Base-by-base conservation (phyloP, 2,113 vertebrate species). In the Phainopepla nitens region DNA sequence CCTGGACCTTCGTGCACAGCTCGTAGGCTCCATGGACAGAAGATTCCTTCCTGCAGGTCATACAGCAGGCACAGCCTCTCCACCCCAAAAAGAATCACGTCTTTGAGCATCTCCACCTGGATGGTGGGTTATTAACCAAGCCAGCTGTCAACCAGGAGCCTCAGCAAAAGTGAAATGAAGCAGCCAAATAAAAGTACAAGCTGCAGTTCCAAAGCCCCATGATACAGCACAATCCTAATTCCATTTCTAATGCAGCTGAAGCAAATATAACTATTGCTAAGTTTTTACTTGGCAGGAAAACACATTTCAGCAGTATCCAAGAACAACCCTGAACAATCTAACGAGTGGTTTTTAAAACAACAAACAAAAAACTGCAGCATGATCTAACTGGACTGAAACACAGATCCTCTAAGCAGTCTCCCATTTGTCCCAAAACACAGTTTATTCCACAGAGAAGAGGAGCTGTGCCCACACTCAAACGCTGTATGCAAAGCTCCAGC, bases 231-330 rank as follows among this genome's bases (percentile, higher is more conserved):
- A 15, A 81, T 54, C 72, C 22, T 54, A 72, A 72, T 12, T 44
- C 31, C 45, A 35, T 14, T 66, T 68, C 73, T 64, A 82, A 62
- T 20, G 60, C 1, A 77, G 71, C 50, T 83, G 79, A 83, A 42
- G 71, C 70, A 92, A 94, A 92, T 54, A 36, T 39, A 93, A 89
- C 83, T 88, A 93, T 80, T 66, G 71, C 89, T 89, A 86, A 83
- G 80, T 73, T 94, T 89, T 93, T 62, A 89, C 66, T 89, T 94
- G 93, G 86, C 83, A 96, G 56, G 64, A 90, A 93, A 73, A 10
- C 16, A 58, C 29, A 44, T 86, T 77, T 85, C 83, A 91, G 91
- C 47, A 62, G 82, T 51, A 92, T 77, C 82, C 76, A 66, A 77
- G 79, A 89, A 72, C 69, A 82, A 62, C 49, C 54, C 66, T 36